These are phyloP conservation scores for Trichogramma evanescens DNA, from an alignment of 2,888 invertebrate genomes.

Conservation along the genomic window DNA sequence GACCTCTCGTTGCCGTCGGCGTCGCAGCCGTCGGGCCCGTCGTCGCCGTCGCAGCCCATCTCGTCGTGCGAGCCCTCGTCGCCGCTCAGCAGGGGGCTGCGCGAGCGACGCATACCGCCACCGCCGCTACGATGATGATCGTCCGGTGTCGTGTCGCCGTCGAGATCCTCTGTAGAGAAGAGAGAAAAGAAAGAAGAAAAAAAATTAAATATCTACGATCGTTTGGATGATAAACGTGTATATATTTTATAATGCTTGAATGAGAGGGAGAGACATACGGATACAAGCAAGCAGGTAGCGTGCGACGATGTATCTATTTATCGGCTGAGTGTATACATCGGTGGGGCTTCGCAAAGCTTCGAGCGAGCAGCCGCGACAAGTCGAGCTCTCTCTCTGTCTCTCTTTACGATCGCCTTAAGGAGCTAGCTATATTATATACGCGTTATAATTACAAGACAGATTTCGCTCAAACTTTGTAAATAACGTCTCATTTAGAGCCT, in stretches of 20 bases:
- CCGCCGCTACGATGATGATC: conserved; percentile 21
- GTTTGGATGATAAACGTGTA: not conserved
- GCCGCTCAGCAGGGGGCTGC: conserved; percentile 39
- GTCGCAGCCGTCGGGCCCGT: conserved; percentile 61
- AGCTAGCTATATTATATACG: no score
- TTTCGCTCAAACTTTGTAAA: no score
- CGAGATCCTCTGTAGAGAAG: conserved; percentile 36
- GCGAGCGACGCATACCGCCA: conserved; percentile 30
- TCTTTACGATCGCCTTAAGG: no score
- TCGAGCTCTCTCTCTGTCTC: no score
- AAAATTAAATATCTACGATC: not conserved
- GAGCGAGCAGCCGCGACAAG: no score
- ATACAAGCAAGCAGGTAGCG: no score
- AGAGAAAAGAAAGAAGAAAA: not conserved
- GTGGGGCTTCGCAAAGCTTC: no score
- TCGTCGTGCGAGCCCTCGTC: conserved; percentile 49
- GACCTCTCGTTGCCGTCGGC: conserved; percentile 58
- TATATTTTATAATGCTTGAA: not conserved
- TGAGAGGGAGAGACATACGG: not conserved
- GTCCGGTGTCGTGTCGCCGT: conserved; percentile 40
- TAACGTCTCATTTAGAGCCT: no score
- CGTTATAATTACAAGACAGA: no score
- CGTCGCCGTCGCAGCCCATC: conserved; percentile 58
- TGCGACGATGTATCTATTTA: no score
- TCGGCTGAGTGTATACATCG: no score